A percentile compares a stretch with the other conserved stretches of the same genome.
Conservation (phyloP, 2,113 vertebrate genomes). For the Nansenia antarctica region DNA sequence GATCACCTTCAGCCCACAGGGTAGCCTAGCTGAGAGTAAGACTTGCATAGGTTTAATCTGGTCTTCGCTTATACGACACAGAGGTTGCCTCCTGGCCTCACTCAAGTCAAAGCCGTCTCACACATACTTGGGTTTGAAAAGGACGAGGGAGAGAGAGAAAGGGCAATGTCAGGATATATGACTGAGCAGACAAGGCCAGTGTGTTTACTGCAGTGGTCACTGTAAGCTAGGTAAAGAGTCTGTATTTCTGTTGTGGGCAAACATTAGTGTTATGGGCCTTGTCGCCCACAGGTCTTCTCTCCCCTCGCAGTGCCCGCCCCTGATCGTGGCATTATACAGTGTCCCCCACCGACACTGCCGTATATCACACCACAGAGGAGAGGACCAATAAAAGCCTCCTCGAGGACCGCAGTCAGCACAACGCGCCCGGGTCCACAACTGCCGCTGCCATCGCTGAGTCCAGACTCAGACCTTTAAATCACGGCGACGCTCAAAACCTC, state of each 20-base stretch:
- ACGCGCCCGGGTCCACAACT: slow-evolving; percentile 38
- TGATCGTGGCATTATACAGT: slow-evolving; percentile 3
- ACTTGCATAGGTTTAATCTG: neutral
- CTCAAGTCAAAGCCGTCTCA: neutral
- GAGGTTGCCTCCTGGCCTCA: neutral
- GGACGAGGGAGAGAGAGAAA: neutral
- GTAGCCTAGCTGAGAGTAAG: too few relatives aligned
- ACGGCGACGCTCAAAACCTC: slow-evolving; percentile 39
- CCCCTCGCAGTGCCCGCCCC: neutral
- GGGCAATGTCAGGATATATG: slow-evolving; percentile 4
- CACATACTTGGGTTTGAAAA: neutral
- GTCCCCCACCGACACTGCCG: slow-evolving; percentile 2
- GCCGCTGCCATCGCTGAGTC: slow-evolving; percentile 23
- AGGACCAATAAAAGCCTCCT: slow-evolving; percentile 40
- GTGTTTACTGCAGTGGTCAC: neutral
- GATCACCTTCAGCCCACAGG: too few relatives aligned
- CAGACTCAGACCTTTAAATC: slow-evolving; percentile 65
- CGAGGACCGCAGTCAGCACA: slow-evolving; percentile 46
- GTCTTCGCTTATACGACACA: neutral
- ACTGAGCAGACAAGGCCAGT: slow-evolving; percentile 4
- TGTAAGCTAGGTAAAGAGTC: neutral
- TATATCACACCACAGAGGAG: slow-evolving; percentile 30
- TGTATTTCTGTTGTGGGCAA: neutral
- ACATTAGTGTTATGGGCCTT: slow-evolving; percentile 5
- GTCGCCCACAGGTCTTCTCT: slow-evolving; percentile 3